Evolutionary conservation across 2,113 vertebrate genomes (phyloP).

Genomic region (Neotragus moschatus): DNA sequence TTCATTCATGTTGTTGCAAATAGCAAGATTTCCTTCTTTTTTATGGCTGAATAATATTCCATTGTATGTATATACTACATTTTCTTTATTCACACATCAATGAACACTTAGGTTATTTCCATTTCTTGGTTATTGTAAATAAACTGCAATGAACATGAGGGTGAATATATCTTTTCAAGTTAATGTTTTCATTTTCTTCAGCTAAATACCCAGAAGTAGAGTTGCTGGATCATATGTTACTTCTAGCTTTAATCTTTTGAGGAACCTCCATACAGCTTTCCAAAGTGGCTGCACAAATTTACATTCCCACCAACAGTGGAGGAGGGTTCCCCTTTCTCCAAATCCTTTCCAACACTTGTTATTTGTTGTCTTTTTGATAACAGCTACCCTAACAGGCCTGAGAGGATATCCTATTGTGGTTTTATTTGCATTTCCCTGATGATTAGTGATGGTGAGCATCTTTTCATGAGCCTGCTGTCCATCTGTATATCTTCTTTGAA

Average conservation of each 20-base stretch:
- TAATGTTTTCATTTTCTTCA: neutral
- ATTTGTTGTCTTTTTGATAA: neutral
- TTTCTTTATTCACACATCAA: neutral
- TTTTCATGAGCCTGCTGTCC: neutral
- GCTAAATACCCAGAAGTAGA: neutral
- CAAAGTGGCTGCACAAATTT: neutral
- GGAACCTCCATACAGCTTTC: neutral
- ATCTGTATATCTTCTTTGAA: neutral
- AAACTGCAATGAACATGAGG: neutral
- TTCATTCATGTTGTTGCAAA: neutral
- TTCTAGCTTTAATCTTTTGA: slow-evolving; percentile 1
- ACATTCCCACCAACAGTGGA: neutral
- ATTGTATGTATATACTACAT: neutral
- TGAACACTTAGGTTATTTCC: neutral
- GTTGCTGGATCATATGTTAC: neutral
- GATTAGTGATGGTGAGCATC: neutral
- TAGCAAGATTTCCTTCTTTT: neutral
- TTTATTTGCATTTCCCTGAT: neutral
- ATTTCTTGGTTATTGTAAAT: neutral
- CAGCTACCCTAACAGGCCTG: neutral
- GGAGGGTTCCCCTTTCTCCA: neutral
- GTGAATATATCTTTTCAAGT: neutral
- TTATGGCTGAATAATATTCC: neutral
- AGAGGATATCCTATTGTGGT: neutral
- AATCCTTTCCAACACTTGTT: neutral